Base-by-base conservation (phyloP, 2,888 invertebrate genomes). In the Drosophila dives region DNA sequence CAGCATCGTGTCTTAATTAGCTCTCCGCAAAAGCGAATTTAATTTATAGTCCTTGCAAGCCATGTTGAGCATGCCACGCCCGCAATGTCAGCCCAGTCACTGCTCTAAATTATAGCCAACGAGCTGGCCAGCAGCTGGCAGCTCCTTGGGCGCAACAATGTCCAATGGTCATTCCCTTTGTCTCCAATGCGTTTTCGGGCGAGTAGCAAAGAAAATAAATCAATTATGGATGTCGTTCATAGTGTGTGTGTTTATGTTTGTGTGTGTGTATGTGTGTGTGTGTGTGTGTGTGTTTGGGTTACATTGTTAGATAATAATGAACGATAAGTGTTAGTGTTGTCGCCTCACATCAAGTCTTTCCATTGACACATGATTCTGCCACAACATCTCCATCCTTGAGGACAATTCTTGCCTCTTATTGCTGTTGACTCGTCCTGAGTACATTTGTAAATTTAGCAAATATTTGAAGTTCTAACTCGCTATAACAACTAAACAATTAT, bases 381-480 rank as follows among this genome's bases (percentile, higher is more conserved):
- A 34, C 36, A 33, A 42, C 61, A 55, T 48, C 38, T 26, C 5
- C n/a, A 26, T 33, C 56, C 54, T 65, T 33, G 59, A 71, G 72
- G 67, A 72, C 23, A 42, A 68, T 68, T 66, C 11, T 63, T 66
- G 66, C 48, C 48, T 38, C 55, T 23, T 49, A 42, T 54, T 59
- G 54, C 70, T 71, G 80, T 87, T 77, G 87, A 72, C 67, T 81
- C 62, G 62, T 59, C 58, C 62, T 88, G 69, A 85, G 89, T 85
- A 83, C 86, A 90, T 90, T 90, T 77, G 89, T 90, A 90, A 85
- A 85, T 85, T 85, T 85, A 80, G 90, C 90, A 69, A 86, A 88
- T 83, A 72, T 75, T 90, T 85, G 77, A 90, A 90, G 90, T 88
- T 80, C 86, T 72, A 87, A 86, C 88, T 69, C 65, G 79, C 82